phyloP scores from a whole-genome alignment of 2,113 vertebrate genomes.

The Perca fluviatilis region DNA sequence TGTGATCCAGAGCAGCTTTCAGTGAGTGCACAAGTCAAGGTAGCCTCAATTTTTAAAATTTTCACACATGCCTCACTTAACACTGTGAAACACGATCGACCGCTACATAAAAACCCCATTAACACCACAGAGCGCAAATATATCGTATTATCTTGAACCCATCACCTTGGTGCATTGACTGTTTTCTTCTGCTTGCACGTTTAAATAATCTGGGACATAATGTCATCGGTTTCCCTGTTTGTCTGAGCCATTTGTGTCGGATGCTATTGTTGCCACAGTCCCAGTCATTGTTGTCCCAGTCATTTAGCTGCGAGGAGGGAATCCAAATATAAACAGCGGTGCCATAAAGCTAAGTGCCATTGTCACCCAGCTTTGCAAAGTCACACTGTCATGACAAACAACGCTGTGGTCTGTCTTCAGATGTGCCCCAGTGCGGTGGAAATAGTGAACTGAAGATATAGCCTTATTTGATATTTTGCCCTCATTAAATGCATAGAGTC shows the following conservation, averaged over 20 bases:
- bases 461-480: neutral
- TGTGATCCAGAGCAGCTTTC: neutral
- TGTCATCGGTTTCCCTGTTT: neutral
- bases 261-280: constrained; percentile 44
- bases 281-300: constrained; percentile 58
- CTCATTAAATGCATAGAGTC: neutral
- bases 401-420: constrained; percentile 7
- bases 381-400: constrained; percentile 70
- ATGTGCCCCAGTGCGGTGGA: constrained; percentile 5
- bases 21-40: neutral
- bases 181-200: neutral
- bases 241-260: constrained; percentile 23
- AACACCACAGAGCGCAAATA: neutral
- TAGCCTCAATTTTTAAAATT: neutral
- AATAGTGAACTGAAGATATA: neutral
- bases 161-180: neutral
- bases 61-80: neutral
- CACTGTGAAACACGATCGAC: neutral
- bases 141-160: neutral
- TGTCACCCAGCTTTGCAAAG: constrained; percentile 73
- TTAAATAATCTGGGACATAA: neutral
- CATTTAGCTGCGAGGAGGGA: constrained; percentile 67
- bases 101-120: neutral
- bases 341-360: constrained; percentile 72
- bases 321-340: constrained; percentile 77